Evolutionary conservation across 1,140 invertebrate species (phyloP).

Genomic region (Eulimnadia texana): DNA sequence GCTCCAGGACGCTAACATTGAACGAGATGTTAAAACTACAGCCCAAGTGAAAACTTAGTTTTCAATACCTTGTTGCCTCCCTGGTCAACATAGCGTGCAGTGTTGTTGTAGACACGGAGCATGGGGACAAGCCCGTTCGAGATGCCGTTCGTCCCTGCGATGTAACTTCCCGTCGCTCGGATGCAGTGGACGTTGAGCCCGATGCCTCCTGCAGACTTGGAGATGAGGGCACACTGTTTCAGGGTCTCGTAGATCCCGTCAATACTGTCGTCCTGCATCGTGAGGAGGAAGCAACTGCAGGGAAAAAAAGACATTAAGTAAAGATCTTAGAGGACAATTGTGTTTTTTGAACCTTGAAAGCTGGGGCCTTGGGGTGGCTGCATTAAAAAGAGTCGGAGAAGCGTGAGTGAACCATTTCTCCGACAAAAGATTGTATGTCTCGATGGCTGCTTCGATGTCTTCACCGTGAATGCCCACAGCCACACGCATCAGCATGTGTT

Average conservation of each 20-base stretch:
- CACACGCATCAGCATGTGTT: slow-evolving; percentile 98
- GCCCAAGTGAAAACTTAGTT: too few species aligned
- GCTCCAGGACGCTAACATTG: slow-evolving; percentile 88
- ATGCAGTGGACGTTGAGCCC: slow-evolving; percentile 95
- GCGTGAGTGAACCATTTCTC: slow-evolving; percentile 97
- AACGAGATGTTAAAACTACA: too few species aligned
- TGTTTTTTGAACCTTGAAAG: slow-evolving; percentile 80
- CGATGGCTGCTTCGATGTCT: slow-evolving; percentile 82
- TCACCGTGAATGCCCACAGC: slow-evolving; percentile 91
- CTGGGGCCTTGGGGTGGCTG: slow-evolving; percentile 81
- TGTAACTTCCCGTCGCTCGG: slow-evolving; percentile 75
- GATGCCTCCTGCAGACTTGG: slow-evolving; percentile 94
- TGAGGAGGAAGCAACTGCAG: slow-evolving; percentile 81
- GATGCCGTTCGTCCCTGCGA: slow-evolving; percentile 84
- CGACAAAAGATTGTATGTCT: slow-evolving; percentile 92
- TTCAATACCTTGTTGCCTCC: slow-evolving; percentile 74
- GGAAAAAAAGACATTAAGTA: slow-evolving; percentile 19
- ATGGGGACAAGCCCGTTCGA: slow-evolving; percentile 97
- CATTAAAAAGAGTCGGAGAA: slow-evolving; percentile 90
- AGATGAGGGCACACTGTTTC: slow-evolving; percentile 88
- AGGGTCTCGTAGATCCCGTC: slow-evolving; percentile 95
- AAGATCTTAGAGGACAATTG: slow-evolving; percentile 8
- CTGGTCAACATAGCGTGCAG: slow-evolving; percentile 93
- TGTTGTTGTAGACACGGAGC: slow-evolving; percentile 91
- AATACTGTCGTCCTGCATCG: slow-evolving; percentile 92